Evolutionary conservation across 2,113 vertebrate species (phyloP).

Genomic region (Pluvialis apricaria): DNA sequence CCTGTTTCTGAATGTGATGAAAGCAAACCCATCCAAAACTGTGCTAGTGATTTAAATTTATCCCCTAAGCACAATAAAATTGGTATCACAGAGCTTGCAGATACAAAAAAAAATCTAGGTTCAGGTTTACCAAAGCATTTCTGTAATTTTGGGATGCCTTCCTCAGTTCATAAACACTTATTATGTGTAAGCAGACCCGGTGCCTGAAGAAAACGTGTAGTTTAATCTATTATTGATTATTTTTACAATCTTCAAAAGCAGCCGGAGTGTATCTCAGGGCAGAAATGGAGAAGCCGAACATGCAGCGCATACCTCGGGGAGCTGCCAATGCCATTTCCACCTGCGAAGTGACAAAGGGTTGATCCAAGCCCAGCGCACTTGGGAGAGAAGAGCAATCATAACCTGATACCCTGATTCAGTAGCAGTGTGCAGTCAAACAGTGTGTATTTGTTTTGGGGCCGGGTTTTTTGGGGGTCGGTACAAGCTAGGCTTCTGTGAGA

Average conservation of each 20-base stretch:
- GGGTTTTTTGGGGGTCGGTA: not conserved
- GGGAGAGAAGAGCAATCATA: not conserved
- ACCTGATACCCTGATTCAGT: not conserved
- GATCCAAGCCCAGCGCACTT: not conserved
- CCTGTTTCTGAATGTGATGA: not conserved
- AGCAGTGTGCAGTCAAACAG: not conserved
- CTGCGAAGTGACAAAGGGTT: not conserved
- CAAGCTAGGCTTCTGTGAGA: not conserved
- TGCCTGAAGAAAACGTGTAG: not conserved
- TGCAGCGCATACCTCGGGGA: not conserved
- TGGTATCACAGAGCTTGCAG: not conserved
- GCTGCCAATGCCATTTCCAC: not conserved
- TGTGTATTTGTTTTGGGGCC: not conserved
- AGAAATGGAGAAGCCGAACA: not conserved
- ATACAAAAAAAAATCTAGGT: not conserved
- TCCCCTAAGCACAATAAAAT: not conserved
- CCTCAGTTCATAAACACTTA: not conserved
- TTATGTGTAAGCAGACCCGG: not conserved
- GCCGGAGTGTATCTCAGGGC: not conserved
- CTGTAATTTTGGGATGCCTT: not conserved
- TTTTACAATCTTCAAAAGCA: slow-evolving; percentile 25
- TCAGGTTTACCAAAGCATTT: not conserved
- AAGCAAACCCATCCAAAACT: not conserved
- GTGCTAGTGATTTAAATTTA: not conserved
- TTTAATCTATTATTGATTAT: slow-evolving; percentile 49